Conservation (phyloP, 2,888 invertebrate genomes). For the Diadegma fenestrale region DNA sequence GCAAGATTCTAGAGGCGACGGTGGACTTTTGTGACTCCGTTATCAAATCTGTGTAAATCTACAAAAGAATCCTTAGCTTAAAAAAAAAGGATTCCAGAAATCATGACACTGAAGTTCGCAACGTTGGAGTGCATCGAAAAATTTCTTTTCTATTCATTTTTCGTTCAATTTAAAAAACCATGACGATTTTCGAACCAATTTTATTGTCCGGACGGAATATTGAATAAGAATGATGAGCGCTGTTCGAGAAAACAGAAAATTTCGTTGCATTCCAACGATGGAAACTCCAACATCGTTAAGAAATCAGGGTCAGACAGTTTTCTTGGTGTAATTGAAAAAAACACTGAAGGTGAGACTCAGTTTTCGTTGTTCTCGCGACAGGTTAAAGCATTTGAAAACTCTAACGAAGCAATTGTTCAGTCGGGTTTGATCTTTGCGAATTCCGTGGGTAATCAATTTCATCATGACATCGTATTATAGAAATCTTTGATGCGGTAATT, state of each 20-base stretch:
- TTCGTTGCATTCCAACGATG: too few species aligned
- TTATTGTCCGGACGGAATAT: too few species aligned
- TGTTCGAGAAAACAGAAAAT: too few species aligned
- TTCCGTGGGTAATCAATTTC: constrained; percentile 39
- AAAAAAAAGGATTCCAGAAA: not conserved
- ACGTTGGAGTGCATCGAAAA: too few species aligned
- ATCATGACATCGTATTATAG: constrained; percentile 22
- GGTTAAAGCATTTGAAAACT: not conserved
- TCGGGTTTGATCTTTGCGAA: not conserved
- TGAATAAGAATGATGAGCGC: too few species aligned
- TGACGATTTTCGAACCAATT: too few species aligned
- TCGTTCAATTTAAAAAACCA: too few species aligned
- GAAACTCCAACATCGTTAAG: too few species aligned
- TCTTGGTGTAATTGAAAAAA: not conserved
- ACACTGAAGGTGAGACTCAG: not conserved
- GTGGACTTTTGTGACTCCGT: not conserved
- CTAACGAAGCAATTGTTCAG: constrained; percentile 10
- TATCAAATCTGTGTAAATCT: not conserved
- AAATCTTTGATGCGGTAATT: constrained; percentile 41
- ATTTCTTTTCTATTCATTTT: too few species aligned
- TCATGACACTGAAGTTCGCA: too few species aligned
- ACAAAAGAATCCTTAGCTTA: not conserved
- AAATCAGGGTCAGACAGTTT: not conserved
- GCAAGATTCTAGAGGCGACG: not conserved
- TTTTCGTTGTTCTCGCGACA: not conserved